These are phyloP conservation scores for Slavum lentiscoides DNA, from an alignment of 2,888 invertebrate species.

Conservation along the genomic window DNA sequence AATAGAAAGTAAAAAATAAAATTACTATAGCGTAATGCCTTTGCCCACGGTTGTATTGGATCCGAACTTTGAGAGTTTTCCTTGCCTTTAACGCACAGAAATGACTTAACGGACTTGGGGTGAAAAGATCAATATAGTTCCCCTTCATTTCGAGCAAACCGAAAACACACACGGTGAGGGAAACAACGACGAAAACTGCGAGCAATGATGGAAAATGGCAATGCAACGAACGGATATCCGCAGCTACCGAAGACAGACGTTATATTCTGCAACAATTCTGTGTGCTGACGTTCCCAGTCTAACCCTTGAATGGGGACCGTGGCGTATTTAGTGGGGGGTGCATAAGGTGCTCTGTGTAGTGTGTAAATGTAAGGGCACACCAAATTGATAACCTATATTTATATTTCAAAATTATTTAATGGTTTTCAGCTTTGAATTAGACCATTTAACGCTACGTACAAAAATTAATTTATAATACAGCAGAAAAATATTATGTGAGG, in stretches of 20 bases:
- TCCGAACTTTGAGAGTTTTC: conserved; percentile 10
- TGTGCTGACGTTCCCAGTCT: background rate
- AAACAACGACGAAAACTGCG: conserved; percentile 15
- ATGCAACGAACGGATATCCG: conserved; percentile 39
- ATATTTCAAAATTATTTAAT: too few species aligned
- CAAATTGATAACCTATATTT: too few species aligned
- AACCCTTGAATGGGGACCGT: too few species aligned
- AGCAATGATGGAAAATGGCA: conserved; percentile 26
- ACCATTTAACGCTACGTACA: too few species aligned
- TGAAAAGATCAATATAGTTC: conserved; percentile 41
- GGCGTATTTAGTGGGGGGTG: too few species aligned
- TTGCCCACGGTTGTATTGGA: background rate
- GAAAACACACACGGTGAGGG: background rate
- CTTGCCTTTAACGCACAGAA: background rate
- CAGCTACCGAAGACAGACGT: conserved; percentile 35
- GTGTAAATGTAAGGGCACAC: too few species aligned
- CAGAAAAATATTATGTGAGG: too few species aligned
- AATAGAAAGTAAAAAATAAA: background rate
- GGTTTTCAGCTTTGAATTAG: too few species aligned
- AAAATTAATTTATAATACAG: too few species aligned
- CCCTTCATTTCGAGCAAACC: conserved; percentile 25
- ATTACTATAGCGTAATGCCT: background rate
- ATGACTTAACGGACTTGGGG: conserved; percentile 20
- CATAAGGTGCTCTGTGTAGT: too few species aligned
- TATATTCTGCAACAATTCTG: background rate